phyloP scores from a whole-genome alignment of 1,140 invertebrate species.

The Lerema accius region DNA sequence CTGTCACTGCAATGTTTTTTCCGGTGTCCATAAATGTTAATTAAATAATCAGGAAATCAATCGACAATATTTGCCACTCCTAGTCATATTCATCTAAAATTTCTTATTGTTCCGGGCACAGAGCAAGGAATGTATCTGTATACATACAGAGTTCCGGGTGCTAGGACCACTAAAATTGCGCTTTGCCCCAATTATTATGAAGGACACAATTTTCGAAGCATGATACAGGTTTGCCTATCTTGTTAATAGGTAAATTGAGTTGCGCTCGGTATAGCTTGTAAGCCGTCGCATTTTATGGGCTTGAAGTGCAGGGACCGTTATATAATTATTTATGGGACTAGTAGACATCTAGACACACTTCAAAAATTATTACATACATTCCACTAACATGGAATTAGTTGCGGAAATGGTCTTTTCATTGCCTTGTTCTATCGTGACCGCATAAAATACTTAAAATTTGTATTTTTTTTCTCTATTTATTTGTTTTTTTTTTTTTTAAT shows the following conservation, averaged over 20 bases:
- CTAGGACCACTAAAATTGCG: background rate
- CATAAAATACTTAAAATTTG: background rate
- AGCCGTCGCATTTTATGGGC: background rate
- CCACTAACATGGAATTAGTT: slow-evolving; percentile 23
- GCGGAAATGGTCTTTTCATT: slow-evolving; percentile 15
- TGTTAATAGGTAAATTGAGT: background rate
- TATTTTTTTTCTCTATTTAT: too few species aligned
- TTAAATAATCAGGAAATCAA: too few species aligned
- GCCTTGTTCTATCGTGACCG: background rate
- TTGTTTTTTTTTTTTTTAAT: too few species aligned
- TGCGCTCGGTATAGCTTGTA: slow-evolving; percentile 6
- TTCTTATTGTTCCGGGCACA: too few species aligned
- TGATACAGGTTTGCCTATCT: background rate
- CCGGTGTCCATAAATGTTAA: too few species aligned
- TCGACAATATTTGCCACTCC: too few species aligned
- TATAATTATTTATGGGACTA: slow-evolving; percentile 15
- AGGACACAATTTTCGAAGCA: background rate
- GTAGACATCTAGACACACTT: slow-evolving; percentile 17
- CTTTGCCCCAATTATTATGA: background rate
- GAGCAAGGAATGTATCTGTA: too few species aligned
- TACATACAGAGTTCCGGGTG: background rate
- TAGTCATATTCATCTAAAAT: too few species aligned
- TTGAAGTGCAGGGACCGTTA: slow-evolving; percentile 4
- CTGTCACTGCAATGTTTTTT: too few species aligned
- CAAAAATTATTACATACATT: slow-evolving; percentile 23